Evolutionary conservation across 2,888 invertebrate species (phyloP).

Genomic region (Latrodectus elegans): DNA sequence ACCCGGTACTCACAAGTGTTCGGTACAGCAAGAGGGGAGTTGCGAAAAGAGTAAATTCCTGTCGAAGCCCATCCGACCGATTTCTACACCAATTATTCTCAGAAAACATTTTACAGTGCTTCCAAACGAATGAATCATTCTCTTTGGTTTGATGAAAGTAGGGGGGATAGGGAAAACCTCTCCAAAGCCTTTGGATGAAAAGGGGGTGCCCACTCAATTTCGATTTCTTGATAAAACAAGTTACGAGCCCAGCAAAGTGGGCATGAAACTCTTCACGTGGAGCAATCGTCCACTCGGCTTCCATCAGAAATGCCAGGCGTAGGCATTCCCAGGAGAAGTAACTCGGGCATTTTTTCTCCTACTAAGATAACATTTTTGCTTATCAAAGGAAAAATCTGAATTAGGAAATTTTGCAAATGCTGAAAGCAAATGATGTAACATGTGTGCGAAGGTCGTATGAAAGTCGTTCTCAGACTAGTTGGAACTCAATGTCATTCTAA

Average conservation of each 20-base stretch:
- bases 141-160: constrained; percentile 40
- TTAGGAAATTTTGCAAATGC: no score
- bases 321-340: no score
- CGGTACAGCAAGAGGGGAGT: background rate
- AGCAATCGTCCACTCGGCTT: no score
- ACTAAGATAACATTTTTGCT: no score
- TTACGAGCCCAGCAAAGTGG: background rate
- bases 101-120: constrained; percentile 15
- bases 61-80: constrained; percentile 5
- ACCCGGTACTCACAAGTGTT: constrained; percentile 9
- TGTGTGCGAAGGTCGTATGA: no score
- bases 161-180: constrained; percentile 5
- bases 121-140: constrained; percentile 48
- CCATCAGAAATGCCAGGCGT: no score
- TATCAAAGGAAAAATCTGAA: no score
- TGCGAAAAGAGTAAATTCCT: background rate
- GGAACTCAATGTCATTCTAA: no score
- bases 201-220: constrained; percentile 48
- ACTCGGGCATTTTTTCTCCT: no score
- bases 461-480: no score
- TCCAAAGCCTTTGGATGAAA: constrained; percentile 11
- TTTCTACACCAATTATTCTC: constrained; percentile 51
- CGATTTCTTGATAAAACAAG: background rate
- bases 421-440: no score
- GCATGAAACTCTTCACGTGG: background rate